Conservation (phyloP, 1,140 invertebrate genomes). For the Hycleus cichorii region DNA sequence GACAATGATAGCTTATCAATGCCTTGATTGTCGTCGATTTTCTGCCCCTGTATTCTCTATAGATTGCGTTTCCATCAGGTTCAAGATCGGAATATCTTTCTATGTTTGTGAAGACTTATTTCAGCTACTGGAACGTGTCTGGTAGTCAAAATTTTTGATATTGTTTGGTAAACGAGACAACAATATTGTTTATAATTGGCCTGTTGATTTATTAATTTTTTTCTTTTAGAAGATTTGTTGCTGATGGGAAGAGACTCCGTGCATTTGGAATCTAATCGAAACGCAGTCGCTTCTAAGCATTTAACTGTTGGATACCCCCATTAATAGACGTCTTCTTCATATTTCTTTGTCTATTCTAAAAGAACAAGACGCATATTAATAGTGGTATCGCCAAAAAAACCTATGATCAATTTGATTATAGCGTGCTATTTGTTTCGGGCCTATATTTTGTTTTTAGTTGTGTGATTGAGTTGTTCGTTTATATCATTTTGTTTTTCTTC, state of each 20-base stretch:
- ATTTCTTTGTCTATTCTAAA: no score
- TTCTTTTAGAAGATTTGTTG: no score
- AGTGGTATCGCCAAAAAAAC: not conserved
- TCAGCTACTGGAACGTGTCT: no score
- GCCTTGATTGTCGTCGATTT: constrained; percentile 4
- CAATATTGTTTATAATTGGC: no score
- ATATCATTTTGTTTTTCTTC: constrained; percentile 22
- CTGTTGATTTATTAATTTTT: no score
- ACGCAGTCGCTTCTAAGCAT: constrained; percentile 2
- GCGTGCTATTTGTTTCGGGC: not conserved
- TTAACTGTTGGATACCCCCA: not conserved
- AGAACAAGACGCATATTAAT: not conserved
- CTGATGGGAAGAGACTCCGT: no score
- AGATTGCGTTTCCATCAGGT: constrained; percentile 12
- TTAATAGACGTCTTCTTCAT: not conserved
- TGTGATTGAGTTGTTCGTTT: constrained; percentile 36
- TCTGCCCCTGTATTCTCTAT: constrained; percentile 6
- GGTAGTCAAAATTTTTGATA: no score
- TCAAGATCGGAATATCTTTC: constrained; percentile 1
- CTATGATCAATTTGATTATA: not conserved
- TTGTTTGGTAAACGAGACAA: no score
- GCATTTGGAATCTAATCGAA: constrained; percentile 5
- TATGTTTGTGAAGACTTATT: no score
- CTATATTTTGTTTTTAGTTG: constrained; percentile 28
- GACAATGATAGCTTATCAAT: not conserved